Conservation (phyloP, 2,113 vertebrate genomes). For the Cyanoramphus novaezelandiae region DNA sequence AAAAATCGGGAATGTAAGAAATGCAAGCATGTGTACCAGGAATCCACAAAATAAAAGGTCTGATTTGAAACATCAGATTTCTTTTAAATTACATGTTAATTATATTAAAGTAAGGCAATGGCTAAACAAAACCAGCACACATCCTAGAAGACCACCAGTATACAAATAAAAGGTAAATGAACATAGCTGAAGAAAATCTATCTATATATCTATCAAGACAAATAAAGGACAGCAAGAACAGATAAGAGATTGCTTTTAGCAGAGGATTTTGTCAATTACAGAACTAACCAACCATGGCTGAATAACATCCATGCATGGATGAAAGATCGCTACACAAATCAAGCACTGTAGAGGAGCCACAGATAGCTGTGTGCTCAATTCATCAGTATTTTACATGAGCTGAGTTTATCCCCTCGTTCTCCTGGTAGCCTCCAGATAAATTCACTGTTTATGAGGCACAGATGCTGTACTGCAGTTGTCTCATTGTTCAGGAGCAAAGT, state of each 20-base stretch:
- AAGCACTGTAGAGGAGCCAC: background rate
- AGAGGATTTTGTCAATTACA: slow-evolving; percentile 59
- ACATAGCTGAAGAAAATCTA: background rate
- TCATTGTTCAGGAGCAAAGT: background rate
- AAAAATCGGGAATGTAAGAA: background rate
- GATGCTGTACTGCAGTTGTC: background rate
- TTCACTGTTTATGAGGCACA: background rate
- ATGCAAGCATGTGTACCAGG: background rate
- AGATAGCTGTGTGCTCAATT: background rate
- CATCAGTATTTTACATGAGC: background rate
- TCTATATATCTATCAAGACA: background rate
- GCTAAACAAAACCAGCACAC: background rate
- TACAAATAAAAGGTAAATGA: slow-evolving; percentile 23
- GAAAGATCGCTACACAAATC: slow-evolving; percentile 54
- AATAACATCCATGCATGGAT: slow-evolving; percentile 48
- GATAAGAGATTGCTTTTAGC: slow-evolving; percentile 10
- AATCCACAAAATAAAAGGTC: background rate
- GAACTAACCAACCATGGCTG: slow-evolving; percentile 51
- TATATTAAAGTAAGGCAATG: background rate
- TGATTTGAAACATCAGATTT: background rate
- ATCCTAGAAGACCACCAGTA: background rate
- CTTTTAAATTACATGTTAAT: background rate
- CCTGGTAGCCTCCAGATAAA: background rate
- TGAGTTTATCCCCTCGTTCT: slow-evolving; percentile 32
- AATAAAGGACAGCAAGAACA: slow-evolving; percentile 20